Conservation (phyloP, 2,797 vertebrate genomes). For the Lindbergichthys nudifrons region DNA sequence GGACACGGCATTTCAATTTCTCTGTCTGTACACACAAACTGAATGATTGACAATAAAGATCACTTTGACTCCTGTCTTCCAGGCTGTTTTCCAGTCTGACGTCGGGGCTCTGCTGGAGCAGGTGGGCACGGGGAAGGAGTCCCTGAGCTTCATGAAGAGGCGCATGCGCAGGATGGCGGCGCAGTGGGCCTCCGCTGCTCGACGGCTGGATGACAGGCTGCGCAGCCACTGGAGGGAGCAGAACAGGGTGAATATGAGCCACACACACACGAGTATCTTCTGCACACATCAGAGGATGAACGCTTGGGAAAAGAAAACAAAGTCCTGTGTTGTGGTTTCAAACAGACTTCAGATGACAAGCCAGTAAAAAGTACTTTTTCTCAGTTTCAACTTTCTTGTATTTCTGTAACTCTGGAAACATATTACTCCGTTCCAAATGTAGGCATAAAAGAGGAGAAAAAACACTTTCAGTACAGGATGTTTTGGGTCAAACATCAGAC, state of each 20-base stretch:
- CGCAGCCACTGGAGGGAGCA: constrained; percentile 83
- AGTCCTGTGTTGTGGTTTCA: constrained; percentile 29
- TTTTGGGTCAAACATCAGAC: constrained; percentile 42
- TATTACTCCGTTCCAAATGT: constrained; percentile 28
- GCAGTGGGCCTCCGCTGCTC: constrained; percentile 91
- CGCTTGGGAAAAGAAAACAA: constrained; percentile 7
- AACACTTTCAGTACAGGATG: neutral
- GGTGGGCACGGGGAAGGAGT: constrained; percentile 94
- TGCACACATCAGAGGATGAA: constrained; percentile 20
- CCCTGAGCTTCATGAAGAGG: constrained; percentile 97
- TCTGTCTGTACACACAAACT: too few species aligned
- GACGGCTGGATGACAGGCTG: constrained; percentile 87
- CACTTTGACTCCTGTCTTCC: constrained; percentile 11
- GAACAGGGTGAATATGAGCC: constrained; percentile 86
- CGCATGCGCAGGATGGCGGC: constrained; percentile 89
- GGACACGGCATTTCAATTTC: too few species aligned
- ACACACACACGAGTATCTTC: neutral
- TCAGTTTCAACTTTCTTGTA: constrained; percentile 4
- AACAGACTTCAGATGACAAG: constrained; percentile 18
- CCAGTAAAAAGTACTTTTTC: constrained; percentile 1
- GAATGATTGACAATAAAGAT: too few species aligned
- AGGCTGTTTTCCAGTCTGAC: constrained; percentile 91
- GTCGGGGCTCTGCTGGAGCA: constrained; percentile 90
- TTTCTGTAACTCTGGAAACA: neutral
- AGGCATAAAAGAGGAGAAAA: constrained; percentile 4